Base-by-base conservation (phyloP, 1,140 invertebrate species). In the Centruroides sculpturatus region DNA sequence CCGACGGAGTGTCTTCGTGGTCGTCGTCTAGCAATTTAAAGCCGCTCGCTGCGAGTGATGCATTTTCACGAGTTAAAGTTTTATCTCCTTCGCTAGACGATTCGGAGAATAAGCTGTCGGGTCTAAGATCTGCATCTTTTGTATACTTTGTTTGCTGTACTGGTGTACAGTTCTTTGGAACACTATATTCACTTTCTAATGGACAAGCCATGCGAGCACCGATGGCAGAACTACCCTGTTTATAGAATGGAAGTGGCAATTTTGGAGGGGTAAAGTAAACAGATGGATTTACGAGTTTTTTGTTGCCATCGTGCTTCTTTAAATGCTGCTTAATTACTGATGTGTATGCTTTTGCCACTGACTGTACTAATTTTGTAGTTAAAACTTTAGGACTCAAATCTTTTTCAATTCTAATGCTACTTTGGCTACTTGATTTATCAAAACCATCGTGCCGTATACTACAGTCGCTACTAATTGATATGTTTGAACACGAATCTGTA, bases 191-290 rank as follows among this genome's bases (percentile, higher is more conserved):
- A 0, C 86, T 85, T 46, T 69, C 64, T 9, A 63, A 47, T 34
- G 66, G 67, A 34, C 61, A 64, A 9, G 88, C 88, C 70, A 92
- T 89, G 59, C 88, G 81, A 41, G 87, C 87, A 1, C 89, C 89
- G 61, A 91, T 79, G 60, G 81, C 81, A 53, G 86, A 84, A 66
- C 87, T 89, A 35, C 86, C 86, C 73, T 87, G 85, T 68, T 85
- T 83, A 69, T 88, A 86, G 59, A 65, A 61, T 10, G 35, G 74
- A 13, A 67, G 47, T n/a, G 41, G 4, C 11, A 59, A 13, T 53
- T 53, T 5, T n/a, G 50, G 48, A n/a, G 13, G 58, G 12, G 23
- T 10, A 1, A 35, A 47, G 11, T 36, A 36, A 48, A 62, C 51
- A 6, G 47, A 47, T 4, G 49, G 51, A 13, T 64, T 66, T 10